phyloP scores from a whole-genome alignment of 2,113 vertebrate species.

The Chauna torquata region DNA sequence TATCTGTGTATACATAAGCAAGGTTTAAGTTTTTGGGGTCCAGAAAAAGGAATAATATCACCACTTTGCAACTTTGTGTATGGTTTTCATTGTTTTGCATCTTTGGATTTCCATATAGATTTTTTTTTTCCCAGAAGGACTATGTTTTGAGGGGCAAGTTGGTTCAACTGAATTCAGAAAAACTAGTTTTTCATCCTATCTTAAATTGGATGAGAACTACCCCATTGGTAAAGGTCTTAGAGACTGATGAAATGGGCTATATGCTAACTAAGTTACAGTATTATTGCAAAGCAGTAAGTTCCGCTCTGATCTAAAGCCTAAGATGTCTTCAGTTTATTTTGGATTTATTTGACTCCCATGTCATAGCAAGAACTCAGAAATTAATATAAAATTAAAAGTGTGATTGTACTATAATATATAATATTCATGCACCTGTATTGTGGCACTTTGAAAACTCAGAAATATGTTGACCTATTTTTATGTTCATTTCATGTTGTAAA shows the following conservation, averaged over 20 bases:
- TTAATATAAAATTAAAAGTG: not conserved
- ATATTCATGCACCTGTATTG: not conserved
- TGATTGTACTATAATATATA: not conserved
- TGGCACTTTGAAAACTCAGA: not conserved
- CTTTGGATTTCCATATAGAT: not conserved
- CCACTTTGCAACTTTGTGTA: not conserved
- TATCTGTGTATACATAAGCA: not conserved
- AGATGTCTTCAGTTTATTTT: not conserved
- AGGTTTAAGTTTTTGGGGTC: not conserved
- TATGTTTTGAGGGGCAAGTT: not conserved
- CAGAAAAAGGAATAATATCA: not conserved
- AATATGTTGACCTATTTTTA: conserved; percentile 5
- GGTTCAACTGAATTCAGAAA: not conserved
- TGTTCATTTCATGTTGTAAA: not conserved
- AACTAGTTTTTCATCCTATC: not conserved
- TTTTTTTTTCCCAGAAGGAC: not conserved
- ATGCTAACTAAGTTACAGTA: not conserved
- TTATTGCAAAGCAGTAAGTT: not conserved
- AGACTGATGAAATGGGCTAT: not conserved
- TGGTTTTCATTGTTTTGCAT: not conserved
- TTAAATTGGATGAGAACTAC: not conserved
- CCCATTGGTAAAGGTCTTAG: not conserved
- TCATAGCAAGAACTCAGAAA: not conserved
- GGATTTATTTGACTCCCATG: not conserved
- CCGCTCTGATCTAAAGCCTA: not conserved